Percentiles rank a stretch among this genome's conserved stretches.
Evolutionary conservation across 1,140 invertebrate species (phyloP).

Genomic region (Anastatus disparis): DNA sequence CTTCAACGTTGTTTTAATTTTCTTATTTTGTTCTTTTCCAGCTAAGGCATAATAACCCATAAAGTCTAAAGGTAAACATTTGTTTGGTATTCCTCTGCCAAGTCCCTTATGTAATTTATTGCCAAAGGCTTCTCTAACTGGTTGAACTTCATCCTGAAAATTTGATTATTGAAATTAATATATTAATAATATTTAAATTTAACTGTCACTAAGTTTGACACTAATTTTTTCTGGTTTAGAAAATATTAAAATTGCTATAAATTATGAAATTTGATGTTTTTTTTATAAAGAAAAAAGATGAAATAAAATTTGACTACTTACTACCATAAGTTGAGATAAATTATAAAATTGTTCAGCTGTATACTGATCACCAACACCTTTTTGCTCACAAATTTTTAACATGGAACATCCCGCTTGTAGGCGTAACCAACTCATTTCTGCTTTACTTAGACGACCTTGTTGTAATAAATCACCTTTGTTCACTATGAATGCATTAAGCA

Average conservation of each 20-base stretch:
- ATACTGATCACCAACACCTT: conserved; percentile 94
- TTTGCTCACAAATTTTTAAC: conserved; percentile 96
- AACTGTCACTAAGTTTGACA: not conserved
- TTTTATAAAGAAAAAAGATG: conserved; percentile 13
- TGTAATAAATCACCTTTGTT: conserved; percentile 88
- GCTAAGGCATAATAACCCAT: conserved; percentile 94
- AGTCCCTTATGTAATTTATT: conserved; percentile 92
- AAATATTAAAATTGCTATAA: not conserved
- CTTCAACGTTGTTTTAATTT: conserved; percentile 74
- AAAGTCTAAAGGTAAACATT: conserved; percentile 93
- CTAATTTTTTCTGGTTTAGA: not conserved
- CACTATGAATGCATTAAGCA: conserved; percentile 89
- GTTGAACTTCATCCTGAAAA: conserved; percentile 83
- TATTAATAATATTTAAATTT: no score
- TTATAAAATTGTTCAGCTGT: conserved; percentile 95
- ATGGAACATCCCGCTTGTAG: conserved; percentile 93
- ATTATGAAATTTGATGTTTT: not conserved
- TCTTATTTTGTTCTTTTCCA: conserved; percentile 85
- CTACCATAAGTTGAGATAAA: conserved; percentile 88
- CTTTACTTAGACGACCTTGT: conserved; percentile 78
- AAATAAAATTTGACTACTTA: conserved; percentile 62
- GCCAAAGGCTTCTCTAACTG: conserved; percentile 91
- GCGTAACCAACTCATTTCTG: conserved; percentile 93
- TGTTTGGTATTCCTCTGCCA: conserved; percentile 82
- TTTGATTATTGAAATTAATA: no score